Evolutionary conservation across 2,888 invertebrate genomes (phyloP), one percentile per base, ranked within the genome.

Genomic region (Morpho achilles): DNA sequence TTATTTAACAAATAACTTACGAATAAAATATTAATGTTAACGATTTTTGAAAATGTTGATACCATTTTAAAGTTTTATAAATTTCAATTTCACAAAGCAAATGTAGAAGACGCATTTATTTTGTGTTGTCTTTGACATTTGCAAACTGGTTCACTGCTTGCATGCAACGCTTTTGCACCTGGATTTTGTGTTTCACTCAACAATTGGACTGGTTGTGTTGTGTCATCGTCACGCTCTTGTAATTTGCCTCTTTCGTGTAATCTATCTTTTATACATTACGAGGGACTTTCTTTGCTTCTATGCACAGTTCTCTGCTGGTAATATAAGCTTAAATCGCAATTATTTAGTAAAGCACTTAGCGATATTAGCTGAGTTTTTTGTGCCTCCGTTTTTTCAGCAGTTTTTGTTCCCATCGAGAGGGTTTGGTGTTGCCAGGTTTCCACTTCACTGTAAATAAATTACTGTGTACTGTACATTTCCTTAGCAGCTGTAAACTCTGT

Each of bases 111-210:
- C 47, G 50, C 53, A 57, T 53, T 51, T 52, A 54, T 58, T 53
- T 32, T 42, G 53, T 43, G n/a, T 55, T 58, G 56, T 53, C 39
- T 77, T 75, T 77, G 79, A 69, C 73, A 69, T 75, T 76, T 74
- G 77, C 70, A 62, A 32, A 61, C 63, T 60, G 59, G 56, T 55
- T 72, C 77, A 76, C 77, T 71, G 78, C 79, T 77, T 79, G 80
- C 82, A 80, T 79, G 79, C 61, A 63, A 73, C 72, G 87, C 83
- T 83, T 74, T 74, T 80, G 87, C 87, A 90, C 88, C 82, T 74
- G 70, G 61, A 61, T 71, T 66, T 73, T 72, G 71, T 70, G 70
- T 73, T 70, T 48, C 68, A 80, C 80, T 73, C 85, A 83, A 83
- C 77, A 71, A 69, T 73, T 72, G 72, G 73, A 79, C 75, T 76